These are phyloP conservation scores for Charadrius vociferus DNA, from an alignment of 2,113 vertebrate genomes.

Conservation along the genomic window DNA sequence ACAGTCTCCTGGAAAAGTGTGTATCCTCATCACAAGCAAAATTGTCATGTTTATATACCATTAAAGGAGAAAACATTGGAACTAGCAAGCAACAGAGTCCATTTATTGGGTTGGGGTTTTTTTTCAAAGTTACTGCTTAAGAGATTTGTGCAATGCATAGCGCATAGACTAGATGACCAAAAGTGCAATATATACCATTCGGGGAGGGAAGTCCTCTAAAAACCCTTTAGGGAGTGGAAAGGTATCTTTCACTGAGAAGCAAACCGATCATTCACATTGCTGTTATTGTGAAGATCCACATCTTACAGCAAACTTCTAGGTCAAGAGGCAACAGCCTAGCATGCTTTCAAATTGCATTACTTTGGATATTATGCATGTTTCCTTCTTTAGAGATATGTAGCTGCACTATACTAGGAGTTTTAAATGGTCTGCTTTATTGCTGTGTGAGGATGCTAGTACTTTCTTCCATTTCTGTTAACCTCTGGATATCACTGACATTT, in stretches of 20 bases:
- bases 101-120: background rate
- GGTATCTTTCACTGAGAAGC: background rate
- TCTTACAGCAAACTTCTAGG: background rate
- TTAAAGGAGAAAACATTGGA: background rate
- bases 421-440: background rate
- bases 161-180: background rate
- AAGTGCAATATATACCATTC: background rate
- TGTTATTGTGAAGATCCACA: background rate
- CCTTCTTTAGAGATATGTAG: background rate
- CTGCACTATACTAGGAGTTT: background rate
- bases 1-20: background rate
- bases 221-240: background rate
- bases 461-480: background rate
- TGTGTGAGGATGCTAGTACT: background rate
- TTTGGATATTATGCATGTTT: background rate
- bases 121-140: background rate
- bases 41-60: background rate
- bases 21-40: background rate
- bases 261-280: background rate
- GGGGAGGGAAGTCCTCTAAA: background rate
- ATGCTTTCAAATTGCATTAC: background rate
- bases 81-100: background rate
- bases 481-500: background rate
- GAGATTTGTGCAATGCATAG: background rate
- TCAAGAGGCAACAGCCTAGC: background rate